Conservation (phyloP, 1,140 invertebrate species). For the Drosophila teissieri region DNA sequence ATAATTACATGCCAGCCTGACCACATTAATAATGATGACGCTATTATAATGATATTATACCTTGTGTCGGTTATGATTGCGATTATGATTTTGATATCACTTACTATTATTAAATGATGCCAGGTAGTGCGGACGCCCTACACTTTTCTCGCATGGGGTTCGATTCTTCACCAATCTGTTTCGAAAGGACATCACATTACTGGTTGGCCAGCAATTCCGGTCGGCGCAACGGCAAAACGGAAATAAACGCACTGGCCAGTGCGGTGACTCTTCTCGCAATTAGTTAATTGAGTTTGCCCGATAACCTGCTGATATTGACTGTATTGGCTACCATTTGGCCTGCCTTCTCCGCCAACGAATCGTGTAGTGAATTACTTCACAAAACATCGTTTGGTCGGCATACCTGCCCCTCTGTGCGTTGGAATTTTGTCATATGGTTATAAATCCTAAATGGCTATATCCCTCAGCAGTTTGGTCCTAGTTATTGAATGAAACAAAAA, state of each 20-base stretch:
- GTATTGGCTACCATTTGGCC: background rate
- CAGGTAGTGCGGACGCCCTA: background rate
- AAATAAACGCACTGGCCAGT: background rate
- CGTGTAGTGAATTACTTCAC: background rate
- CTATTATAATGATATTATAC: background rate
- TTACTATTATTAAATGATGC: constrained; percentile 1
- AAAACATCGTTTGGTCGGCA: background rate
- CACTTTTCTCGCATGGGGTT: background rate
- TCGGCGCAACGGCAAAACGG: background rate
- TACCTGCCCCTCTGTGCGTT: too few species aligned
- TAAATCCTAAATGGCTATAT: too few species aligned
- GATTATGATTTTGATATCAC: constrained; percentile 10
- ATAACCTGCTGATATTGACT: background rate
- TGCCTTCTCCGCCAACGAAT: background rate
- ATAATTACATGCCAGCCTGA: constrained; percentile 33
- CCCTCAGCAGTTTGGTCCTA: too few species aligned
- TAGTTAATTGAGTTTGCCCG: constrained; percentile 8
- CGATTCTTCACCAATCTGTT: background rate
- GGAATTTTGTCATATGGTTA: too few species aligned
- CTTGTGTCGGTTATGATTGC: background rate
- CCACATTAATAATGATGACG: constrained; percentile 16
- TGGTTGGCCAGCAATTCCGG: background rate
- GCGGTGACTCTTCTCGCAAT: background rate
- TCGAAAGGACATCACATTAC: constrained; percentile 15
- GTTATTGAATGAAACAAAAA: too few species aligned